phyloP scores from a whole-genome alignment of 2,888 invertebrate genomes.

The Epirrhoe alternata region DNA sequence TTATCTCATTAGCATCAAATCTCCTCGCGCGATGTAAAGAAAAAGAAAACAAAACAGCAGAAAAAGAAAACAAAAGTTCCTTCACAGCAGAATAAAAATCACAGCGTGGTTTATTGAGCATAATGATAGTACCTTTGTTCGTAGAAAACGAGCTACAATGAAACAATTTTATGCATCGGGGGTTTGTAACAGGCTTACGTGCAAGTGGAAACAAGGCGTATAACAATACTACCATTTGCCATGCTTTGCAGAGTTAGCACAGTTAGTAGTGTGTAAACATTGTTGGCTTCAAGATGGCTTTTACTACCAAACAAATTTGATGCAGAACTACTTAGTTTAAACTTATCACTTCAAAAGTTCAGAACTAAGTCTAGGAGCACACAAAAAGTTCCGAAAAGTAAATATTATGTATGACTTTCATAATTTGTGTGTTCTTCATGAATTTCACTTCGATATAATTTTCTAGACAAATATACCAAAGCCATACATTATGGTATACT shows the following conservation, averaged over 20 bases:
- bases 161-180: constrained; percentile 58
- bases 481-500: no score
- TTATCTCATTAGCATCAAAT: constrained; percentile 28
- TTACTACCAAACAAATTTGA: constrained; percentile 2
- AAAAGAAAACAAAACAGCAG: constrained; percentile 18
- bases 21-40: constrained; percentile 11
- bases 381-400: no score
- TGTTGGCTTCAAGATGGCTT: constrained; percentile 58
- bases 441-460: no score
- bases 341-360: no score
- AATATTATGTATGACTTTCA: no score
- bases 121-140: constrained; percentile 50
- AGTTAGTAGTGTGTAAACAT: constrained; percentile 63
- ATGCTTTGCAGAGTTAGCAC: constrained; percentile 63
- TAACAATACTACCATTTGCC: constrained; percentile 72
- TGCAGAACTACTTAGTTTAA: neutral
- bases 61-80: constrained; percentile 32
- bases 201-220: constrained; percentile 59
- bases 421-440: no score
- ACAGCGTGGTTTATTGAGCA: constrained; percentile 42
- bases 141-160: constrained; percentile 52
- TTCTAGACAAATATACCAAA: no score
- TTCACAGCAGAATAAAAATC: constrained; percentile 36
- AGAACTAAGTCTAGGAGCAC: neutral
- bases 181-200: constrained; percentile 59